phyloP scores from a whole-genome alignment of 2,797 vertebrate species.

The Arrhamphus sclerolepis region DNA sequence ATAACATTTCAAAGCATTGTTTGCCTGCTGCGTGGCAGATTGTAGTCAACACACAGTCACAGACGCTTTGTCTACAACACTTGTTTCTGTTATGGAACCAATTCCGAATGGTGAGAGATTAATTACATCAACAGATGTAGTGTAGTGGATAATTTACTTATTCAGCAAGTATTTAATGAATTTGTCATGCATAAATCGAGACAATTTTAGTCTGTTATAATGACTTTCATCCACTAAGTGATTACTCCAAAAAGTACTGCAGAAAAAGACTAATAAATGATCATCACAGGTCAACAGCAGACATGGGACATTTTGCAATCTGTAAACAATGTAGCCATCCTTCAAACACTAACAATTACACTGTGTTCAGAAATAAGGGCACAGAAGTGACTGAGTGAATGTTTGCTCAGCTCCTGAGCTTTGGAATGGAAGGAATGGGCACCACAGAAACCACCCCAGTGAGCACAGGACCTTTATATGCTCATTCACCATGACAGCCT shows the following conservation, averaged over 20 bases:
- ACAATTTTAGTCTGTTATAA: neutral
- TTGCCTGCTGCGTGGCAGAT: neutral
- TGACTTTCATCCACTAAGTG: neutral
- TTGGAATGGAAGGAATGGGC: slow-evolving; percentile 72
- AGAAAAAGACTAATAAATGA: no score
- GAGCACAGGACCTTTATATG: slow-evolving; percentile 61
- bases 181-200: neutral
- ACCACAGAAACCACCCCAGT: slow-evolving; percentile 72
- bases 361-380: neutral
- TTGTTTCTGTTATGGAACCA: neutral
- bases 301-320: no score
- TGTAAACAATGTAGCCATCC: no score
- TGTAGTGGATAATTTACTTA: no score
- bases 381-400: slow-evolving; percentile 15
- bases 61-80: no score
- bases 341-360: neutral
- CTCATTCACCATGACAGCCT: slow-evolving; percentile 73
- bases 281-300: no score
- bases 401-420: slow-evolving; percentile 64
- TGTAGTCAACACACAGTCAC: no score
- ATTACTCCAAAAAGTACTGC: no score
- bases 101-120: neutral
- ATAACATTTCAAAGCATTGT: neutral
- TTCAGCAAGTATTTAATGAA: no score
- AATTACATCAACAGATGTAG: no score